A percentile compares a stretch with the other conserved stretches of the same genome.
Evolutionary conservation across 2,113 vertebrate genomes (phyloP).

Genomic region (Protobothrops flavoviridis): DNA sequence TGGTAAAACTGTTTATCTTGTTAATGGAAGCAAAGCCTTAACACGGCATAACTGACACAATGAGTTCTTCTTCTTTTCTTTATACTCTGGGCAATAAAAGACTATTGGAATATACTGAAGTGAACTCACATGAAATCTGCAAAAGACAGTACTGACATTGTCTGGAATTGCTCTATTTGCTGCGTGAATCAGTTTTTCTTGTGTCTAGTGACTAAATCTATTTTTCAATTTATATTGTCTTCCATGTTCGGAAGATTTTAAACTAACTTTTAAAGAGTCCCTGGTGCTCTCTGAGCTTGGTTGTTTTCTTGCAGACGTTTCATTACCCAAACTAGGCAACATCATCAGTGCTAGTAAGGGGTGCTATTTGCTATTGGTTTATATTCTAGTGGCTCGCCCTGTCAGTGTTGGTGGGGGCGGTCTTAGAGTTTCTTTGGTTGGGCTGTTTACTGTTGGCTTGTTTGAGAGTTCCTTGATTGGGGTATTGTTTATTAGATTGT

Average conservation of each 20-base stretch:
- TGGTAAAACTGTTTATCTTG: neutral
- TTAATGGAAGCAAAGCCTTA: neutral
- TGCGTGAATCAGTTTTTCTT: neutral
- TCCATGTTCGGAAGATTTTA: neutral
- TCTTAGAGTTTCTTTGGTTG: neutral
- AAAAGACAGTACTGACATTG: neutral
- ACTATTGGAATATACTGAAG: neutral
- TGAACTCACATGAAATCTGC: neutral
- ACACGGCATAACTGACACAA: neutral
- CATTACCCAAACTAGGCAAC: neutral
- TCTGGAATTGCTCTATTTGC: neutral
- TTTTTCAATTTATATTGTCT: neutral
- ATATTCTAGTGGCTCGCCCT: neutral
- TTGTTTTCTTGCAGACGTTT: neutral
- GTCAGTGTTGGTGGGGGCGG: neutral
- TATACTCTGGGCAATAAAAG: neutral
- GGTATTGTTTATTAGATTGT: neutral
- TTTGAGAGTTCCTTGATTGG: neutral
- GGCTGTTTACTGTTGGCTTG: neutral
- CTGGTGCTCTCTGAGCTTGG: neutral
- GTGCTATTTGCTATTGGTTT: neutral
- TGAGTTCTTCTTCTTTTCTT: constrained; percentile 36
- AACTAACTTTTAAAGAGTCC: neutral
- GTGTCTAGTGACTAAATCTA: neutral
- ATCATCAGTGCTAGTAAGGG: neutral